Conservation (phyloP, 2,113 vertebrate genomes). For the Bolborhynchus lineola region DNA sequence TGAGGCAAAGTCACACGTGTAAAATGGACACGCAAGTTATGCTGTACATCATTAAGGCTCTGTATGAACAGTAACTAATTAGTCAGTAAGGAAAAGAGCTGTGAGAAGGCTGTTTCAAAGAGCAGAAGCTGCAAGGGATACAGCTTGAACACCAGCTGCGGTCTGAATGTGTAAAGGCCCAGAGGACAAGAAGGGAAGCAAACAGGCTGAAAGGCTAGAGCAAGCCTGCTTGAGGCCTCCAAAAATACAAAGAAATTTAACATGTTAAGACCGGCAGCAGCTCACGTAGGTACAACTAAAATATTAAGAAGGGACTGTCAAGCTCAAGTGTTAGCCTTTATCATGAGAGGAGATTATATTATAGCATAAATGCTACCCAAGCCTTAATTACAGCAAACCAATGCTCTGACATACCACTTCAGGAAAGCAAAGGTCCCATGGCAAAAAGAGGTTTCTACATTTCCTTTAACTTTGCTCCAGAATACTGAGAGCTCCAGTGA, state of each 20-base stretch:
- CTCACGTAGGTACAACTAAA: background rate
- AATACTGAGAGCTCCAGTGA: background rate
- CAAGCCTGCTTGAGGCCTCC: background rate
- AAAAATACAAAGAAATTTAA: background rate
- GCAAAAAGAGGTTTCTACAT: background rate
- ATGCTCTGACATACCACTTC: background rate
- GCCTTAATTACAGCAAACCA: background rate
- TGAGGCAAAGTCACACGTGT: fast-evolving
- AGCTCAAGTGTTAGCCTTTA: background rate
- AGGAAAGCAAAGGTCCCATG: background rate
- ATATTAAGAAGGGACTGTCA: background rate
- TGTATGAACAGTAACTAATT: background rate
- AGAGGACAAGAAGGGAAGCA: background rate
- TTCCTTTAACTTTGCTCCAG: background rate
- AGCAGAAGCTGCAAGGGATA: background rate
- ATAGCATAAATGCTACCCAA: background rate
- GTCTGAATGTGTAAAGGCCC: background rate
- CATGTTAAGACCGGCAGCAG: background rate
- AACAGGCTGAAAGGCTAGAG: background rate
- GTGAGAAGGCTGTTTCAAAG: background rate
- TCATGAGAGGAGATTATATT: background rate
- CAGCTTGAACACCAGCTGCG: fast-evolving
- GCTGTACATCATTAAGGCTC: background rate
- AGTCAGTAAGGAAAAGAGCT: background rate
- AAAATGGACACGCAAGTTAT: background rate